phyloP scores from a whole-genome alignment of 2,113 vertebrate genomes.

The Callionymus lyra region DNA sequence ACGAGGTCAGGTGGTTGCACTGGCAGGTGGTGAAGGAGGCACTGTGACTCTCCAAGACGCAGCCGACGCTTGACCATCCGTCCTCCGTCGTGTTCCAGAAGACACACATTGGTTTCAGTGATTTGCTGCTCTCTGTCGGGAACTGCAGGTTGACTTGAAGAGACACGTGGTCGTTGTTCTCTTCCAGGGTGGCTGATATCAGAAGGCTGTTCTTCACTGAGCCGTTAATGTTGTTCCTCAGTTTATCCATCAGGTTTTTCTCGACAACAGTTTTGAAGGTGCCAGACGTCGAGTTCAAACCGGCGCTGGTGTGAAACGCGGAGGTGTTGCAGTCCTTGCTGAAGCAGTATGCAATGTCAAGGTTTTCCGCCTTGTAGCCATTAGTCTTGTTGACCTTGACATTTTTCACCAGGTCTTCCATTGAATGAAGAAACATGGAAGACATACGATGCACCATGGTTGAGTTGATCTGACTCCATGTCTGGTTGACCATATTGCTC shows the following conservation, averaged over 20 bases:
- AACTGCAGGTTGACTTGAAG: constrained; percentile 67
- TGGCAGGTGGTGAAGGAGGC: constrained; percentile 40
- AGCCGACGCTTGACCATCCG: constrained; percentile 43
- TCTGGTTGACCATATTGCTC: constrained; percentile 46
- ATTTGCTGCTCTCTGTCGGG: accelerated
- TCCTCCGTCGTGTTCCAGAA: constrained; percentile 66
- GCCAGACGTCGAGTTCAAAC: constrained; percentile 8
- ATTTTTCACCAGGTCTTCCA: constrained; percentile 71
- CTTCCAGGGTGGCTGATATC: constrained; percentile 61
- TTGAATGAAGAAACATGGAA: constrained; percentile 61
- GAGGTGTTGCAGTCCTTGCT: constrained; percentile 6
- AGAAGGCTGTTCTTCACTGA: constrained; percentile 34
- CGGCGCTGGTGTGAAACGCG: constrained; percentile 34
- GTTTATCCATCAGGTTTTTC: constrained; percentile 63
- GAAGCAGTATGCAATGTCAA: constrained; percentile 45
- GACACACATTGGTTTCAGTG: constrained; percentile 52
- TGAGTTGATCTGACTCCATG: constrained; percentile 15
- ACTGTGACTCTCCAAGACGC: background rate
- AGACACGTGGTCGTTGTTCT: background rate
- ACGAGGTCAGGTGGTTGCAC: constrained; percentile 83
- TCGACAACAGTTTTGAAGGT: constrained; percentile 60
- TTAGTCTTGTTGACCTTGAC: constrained; percentile 51
- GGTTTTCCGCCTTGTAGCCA: constrained; percentile 8
- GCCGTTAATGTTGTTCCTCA: background rate
- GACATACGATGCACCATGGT: constrained; percentile 16